Conservation (phyloP, 2,888 invertebrate genomes). For the Mesorhabditis spiculigera region DNA sequence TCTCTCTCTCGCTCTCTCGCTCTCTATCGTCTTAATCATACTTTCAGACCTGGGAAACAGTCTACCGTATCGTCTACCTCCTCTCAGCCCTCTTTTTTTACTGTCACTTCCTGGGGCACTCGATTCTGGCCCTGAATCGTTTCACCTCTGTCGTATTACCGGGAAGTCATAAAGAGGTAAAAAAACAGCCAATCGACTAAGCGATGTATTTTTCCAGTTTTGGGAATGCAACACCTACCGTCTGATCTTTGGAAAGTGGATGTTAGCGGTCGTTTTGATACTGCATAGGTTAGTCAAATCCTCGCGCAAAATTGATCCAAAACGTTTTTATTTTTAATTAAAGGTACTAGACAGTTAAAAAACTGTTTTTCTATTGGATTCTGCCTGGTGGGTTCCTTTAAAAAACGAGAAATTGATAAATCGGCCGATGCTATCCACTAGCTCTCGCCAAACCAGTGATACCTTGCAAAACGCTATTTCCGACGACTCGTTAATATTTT, state of each 20-base stretch:
- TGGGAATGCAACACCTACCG: background rate
- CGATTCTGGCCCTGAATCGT: background rate
- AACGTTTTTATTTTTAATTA: too few species aligned
- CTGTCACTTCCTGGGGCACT: background rate
- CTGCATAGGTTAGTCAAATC: background rate
- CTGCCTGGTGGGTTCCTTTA: too few species aligned
- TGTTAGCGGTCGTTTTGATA: background rate
- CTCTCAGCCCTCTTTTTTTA: background rate
- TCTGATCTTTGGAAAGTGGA: background rate
- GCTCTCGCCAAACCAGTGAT: too few species aligned
- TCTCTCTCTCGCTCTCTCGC: too few species aligned
- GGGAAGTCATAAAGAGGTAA: background rate
- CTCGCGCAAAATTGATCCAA: too few species aligned
- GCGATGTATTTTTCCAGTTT: background rate
- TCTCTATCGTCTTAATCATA: background rate
- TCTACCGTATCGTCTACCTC: background rate
- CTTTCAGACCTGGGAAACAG: background rate
- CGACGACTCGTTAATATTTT: too few species aligned
- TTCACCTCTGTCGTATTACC: background rate
- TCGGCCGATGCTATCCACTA: too few species aligned
- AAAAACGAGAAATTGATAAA: too few species aligned
- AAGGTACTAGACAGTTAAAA: too few species aligned
- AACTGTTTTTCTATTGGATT: too few species aligned
- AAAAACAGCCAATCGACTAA: background rate
- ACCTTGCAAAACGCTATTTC: too few species aligned